Base-by-base conservation (phyloP, 2,797 vertebrate species). In the Esox lucius region DNA sequence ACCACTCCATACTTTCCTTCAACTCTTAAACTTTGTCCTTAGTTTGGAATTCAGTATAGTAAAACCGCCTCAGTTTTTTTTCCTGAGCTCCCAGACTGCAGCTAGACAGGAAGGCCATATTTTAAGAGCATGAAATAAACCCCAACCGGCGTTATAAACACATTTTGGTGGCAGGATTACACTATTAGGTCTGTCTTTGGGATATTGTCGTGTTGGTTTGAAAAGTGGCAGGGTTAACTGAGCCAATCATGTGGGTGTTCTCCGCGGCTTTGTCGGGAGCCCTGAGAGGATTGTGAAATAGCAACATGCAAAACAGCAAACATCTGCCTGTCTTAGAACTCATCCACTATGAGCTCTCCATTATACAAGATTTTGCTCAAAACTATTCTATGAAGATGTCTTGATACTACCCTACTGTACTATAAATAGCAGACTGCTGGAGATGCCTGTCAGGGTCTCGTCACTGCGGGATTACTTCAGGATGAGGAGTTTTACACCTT, bases 141-240 rank as follows among this genome's bases (percentile, higher is more conserved):
- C 64, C 71, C 33, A 72, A 31, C 73, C 46, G 75, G 70, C 66
- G 69, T 28, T 78, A 67, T 74, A 78, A 77, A 59, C 70, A 81
- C 73, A 74, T 72, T 82, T 84, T 31, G 78, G 69, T 80, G 73
- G 66, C 75, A 81, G 74, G 78, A 73, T 76, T 72, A 69, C 78
- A 46, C 49, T 77, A 83, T 82, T 79, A 78, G 51, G 64, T 46
- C 64, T 79, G 35, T 75, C 49, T 70, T 66, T 72, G 19, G 42
- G 73, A 70, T 31, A 74, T 69, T 69, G 72, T 75, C 51, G 24
- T 74, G 56, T 71, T 81, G 70, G 71, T 72, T 71, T 80, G 53
- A 62, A 70, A 72, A 76, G 17, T 6, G 53, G 4, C 31, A 53
- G 28, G 9, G 49, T 61, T 46, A 70, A 53, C 46, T 73, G 28